Evolutionary conservation across 2,888 invertebrate genomes (phyloP).

Genomic region (Athetis lepigone): DNA sequence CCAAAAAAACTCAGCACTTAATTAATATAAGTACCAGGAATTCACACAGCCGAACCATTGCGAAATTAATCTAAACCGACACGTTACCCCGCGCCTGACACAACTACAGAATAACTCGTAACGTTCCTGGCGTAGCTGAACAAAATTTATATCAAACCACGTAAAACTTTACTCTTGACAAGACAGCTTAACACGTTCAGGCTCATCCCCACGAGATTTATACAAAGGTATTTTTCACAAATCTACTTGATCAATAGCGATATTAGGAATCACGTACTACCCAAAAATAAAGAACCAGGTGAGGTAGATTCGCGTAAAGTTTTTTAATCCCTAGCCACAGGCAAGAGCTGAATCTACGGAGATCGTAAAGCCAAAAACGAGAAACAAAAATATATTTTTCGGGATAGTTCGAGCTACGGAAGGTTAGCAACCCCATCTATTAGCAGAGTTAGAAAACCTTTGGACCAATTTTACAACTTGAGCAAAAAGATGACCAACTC

Average conservation of each 20-base stretch:
- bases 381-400: constrained; percentile 19
- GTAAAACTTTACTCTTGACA: constrained; percentile 31
- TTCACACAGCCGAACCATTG: constrained; percentile 28
- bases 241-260: constrained; percentile 41
- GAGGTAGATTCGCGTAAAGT: constrained; percentile 7
- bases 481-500: constrained; percentile 46
- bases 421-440: constrained; percentile 22
- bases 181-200: constrained; percentile 29
- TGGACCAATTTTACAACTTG: constrained; percentile 43
- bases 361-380: constrained; percentile 27
- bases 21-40: constrained; percentile 20
- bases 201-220: constrained; percentile 20
- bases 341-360: constrained; percentile 18
- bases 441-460: constrained; percentile 25
- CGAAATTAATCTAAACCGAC: constrained; percentile 44
- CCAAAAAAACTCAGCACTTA: neutral
- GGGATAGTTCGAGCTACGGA: constrained; percentile 17
- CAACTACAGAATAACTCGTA: constrained; percentile 54
- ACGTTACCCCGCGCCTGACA: constrained; percentile 33
- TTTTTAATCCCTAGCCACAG: constrained; percentile 46
- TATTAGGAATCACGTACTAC: constrained; percentile 25
- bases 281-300: constrained; percentile 36
- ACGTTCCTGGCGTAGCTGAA: constrained; percentile 20
- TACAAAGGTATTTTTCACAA: constrained; percentile 28
- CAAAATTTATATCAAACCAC: constrained; percentile 48